A percentile compares a stretch with the other conserved stretches of the same genome.
phyloP scores from a whole-genome alignment of 2,797 vertebrate genomes.

The Antennarius maculatus region DNA sequence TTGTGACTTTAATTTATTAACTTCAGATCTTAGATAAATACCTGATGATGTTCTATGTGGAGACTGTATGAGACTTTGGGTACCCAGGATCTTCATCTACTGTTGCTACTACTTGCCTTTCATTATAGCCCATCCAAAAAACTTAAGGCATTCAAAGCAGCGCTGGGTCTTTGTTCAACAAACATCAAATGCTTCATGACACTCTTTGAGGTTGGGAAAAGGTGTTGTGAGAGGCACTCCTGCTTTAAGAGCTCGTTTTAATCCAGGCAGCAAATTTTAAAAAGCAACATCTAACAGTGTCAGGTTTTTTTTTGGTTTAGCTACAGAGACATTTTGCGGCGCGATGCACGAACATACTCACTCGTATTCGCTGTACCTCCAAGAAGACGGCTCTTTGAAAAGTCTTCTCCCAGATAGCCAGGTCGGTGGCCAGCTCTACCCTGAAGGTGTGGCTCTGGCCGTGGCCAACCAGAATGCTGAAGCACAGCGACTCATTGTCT shows the following conservation, averaged over 20 bases:
- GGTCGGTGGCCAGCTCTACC: slow-evolving; percentile 88
- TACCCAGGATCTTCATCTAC: neutral
- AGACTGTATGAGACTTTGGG: neutral
- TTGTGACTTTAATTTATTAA: too few species aligned
- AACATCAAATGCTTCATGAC: slow-evolving; percentile 14
- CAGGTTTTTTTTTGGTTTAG: neutral
- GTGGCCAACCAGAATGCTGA: slow-evolving; percentile 89
- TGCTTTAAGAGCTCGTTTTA: slow-evolving; percentile 6
- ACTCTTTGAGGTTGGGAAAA: slow-evolving; percentile 11
- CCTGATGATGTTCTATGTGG: neutral
- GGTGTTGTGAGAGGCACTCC: neutral
- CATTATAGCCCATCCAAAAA: slow-evolving; percentile 2
- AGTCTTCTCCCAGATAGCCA: slow-evolving; percentile 90
- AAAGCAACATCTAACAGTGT: slow-evolving; percentile 6
- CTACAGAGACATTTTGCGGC: neutral
- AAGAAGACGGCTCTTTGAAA: slow-evolving; percentile 93
- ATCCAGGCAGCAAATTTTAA: slow-evolving; percentile 7
- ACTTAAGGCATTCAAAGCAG: slow-evolving; percentile 5
- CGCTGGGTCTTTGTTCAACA: slow-evolving; percentile 1
- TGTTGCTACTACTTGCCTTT: slow-evolving; percentile 10
- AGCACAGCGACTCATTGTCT: slow-evolving; percentile 88
- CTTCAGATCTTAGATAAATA: too few species aligned
- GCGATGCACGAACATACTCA: slow-evolving; percentile 72
- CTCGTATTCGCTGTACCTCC: slow-evolving; percentile 91
- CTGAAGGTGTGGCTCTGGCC: slow-evolving; percentile 90